phyloP scores from a whole-genome alignment of 1,140 invertebrate species.

The Rhynchophorus ferrugineus region DNA sequence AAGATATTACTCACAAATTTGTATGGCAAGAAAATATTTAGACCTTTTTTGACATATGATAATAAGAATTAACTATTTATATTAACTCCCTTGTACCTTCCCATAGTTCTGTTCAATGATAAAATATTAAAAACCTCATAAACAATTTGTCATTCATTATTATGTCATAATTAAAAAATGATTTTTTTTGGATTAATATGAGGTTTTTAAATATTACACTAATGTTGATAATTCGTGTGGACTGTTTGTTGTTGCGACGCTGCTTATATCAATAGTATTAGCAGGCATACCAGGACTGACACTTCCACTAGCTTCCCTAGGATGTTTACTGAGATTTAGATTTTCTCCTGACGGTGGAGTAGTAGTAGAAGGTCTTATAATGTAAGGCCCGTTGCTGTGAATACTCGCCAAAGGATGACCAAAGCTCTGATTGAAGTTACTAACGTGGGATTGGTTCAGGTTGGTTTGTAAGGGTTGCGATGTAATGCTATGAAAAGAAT shows the following conservation, averaged over 20 bases:
- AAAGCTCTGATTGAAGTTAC: constrained; percentile 35
- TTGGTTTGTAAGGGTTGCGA: constrained; percentile 24
- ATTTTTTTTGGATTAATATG: too few species aligned
- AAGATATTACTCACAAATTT: neutral
- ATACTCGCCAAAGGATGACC: constrained; percentile 30
- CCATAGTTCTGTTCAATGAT: too few species aligned
- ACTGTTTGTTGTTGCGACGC: constrained; percentile 54
- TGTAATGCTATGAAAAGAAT: constrained; percentile 33
- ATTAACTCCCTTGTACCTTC: too few species aligned
- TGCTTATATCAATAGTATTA: constrained; percentile 59
- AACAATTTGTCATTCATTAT: too few species aligned
- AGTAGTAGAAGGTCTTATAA: constrained; percentile 44
- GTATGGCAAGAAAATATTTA: neutral
- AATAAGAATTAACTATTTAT: too few species aligned
- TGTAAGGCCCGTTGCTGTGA: constrained; percentile 36
- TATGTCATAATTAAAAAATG: neutral
- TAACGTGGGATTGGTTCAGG: constrained; percentile 35
- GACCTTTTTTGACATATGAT: too few species aligned
- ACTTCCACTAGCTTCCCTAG: constrained; percentile 52
- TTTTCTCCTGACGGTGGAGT: constrained; percentile 45
- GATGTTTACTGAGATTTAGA: constrained; percentile 36
- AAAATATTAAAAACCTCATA: too few species aligned
- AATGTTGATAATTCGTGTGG: constrained; percentile 63
- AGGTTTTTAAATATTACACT: too few species aligned
- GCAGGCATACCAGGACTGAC: constrained; percentile 53